Evolutionary conservation across 2,113 vertebrate genomes (phyloP), one percentile per base, ranked within the genome.

Genomic region (Lipotes vexillifer): DNA sequence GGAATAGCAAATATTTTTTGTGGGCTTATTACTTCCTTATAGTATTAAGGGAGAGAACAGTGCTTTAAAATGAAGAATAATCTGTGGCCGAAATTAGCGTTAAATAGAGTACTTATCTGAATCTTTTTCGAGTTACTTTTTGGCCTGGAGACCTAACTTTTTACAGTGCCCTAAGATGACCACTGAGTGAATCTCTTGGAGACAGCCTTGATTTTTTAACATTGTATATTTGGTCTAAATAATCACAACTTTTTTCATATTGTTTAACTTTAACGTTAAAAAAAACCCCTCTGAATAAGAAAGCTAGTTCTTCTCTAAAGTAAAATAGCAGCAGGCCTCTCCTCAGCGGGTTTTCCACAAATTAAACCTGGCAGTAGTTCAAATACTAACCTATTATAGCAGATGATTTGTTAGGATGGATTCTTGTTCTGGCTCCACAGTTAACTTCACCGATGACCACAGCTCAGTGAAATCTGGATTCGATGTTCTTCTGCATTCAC

Each of bases 211-310:
- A 10, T 61, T 75, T 91, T 92, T 65, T 8, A 83, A 86, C 33
- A 78, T 93, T 49, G 29, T 69, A 38, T 84, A 69, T 8, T 88
- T 94, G 31, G 52, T 59, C 94, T 81, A 96, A 92, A 69, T 93
- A 21, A 72, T 71, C 69, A 89, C 52, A 46, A 17, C 15, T 36
- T 57, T 27, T 55, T 90, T 83, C 5, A 52, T 80, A 41, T 87
- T 46, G 21, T 80, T 94, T 75, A 81, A 85, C 29, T 95, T 72
- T 82, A 78, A 46, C 18, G 44, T 69, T 8, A 55, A 80, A 44
- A 95, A 78, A 38, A n/a, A n/a, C 31, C 46, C n/a, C 57, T 31
- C 13, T 93, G 18, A 84, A 25, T 63, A 38, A 86, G 31, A 77
- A 57, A 90, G 33, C 7, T 29, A 52, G 61, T 66, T 97, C 18